Evolutionary conservation across 2,797 vertebrate genomes (phyloP).

Genomic region (Neomorphus geoffroyi): DNA sequence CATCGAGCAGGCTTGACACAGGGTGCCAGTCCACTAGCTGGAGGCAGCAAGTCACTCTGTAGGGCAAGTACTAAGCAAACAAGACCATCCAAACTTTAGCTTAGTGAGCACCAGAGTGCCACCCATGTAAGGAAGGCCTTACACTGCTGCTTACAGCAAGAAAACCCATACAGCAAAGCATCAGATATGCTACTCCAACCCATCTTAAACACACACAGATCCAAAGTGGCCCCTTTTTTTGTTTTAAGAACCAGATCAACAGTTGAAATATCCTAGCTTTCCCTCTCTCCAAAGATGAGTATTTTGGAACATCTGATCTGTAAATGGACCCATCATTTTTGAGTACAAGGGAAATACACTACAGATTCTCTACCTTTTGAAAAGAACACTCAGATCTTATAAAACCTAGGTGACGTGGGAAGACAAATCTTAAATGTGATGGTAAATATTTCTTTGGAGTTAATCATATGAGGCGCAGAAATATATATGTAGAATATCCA

Average conservation of each 20-base stretch:
- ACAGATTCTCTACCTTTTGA: background rate
- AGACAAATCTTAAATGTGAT: background rate
- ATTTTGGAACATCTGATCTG: background rate
- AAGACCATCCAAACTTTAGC: background rate
- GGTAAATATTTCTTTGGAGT: background rate
- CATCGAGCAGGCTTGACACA: accelerated
- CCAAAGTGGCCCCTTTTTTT: background rate
- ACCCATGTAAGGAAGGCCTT: background rate
- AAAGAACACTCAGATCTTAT: background rate
- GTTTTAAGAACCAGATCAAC: background rate
- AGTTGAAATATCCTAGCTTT: background rate
- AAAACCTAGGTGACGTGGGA: background rate
- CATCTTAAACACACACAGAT: background rate
- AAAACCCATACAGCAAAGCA: background rate
- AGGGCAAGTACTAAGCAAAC: background rate
- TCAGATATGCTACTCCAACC: background rate
- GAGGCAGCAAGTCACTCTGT: background rate
- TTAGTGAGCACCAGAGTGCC: background rate
- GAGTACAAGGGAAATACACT: background rate
- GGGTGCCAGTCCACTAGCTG: background rate
- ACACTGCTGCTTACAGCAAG: background rate
- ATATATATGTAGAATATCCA: accelerated
- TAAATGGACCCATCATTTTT: background rate
- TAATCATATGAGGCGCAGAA: background rate
- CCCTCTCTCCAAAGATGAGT: background rate